Evolutionary conservation across 1,140 invertebrate species (phyloP), one percentile per base, ranked within the genome.

Genomic region (Apolygus lucorum): DNA sequence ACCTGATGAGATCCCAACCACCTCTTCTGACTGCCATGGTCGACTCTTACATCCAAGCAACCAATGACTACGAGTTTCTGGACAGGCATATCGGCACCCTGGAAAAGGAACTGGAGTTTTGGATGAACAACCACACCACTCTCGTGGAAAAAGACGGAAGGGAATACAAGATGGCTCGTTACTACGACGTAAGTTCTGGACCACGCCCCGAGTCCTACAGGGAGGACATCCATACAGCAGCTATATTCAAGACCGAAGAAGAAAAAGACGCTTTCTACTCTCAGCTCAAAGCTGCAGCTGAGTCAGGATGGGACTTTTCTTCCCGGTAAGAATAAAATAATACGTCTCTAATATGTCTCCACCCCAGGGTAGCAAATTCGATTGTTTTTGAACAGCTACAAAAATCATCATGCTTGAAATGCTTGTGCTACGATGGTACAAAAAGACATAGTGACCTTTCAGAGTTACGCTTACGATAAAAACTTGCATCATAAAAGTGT

Each of bases 251-350:
- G 25, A 85, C 86, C 0, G 73, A 80, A 0, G 85, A 85, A 42
- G 88, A 87, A 29, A 90, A 88, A 76, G 85, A 91, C 72, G 82
- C 85, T 62, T 84, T 90, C 72, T 96, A 91, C 75, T 83, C 87
- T 0, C 88, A 95, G 77, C 76, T 96, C 1, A 93, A 94, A 76
- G 87, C 93, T 0, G 93, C 90, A 0, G 93, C 92, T 0, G 94
- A 98, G 78, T 93, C 91, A 0, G 95, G 94, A 1, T 96, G 93
- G 93, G 95, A 98, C 77, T 98, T 96, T 79, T 94, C 91, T 14
- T 91, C 89, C 2, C 82, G 54, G 54, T 59, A 21, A 59, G 22
- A 42, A 8, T 42, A 8, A 42, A 8, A 42, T 42, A 8, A 42
- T 42, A 17, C 34, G 17, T 8, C 17, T n/a, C n/a, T n/a, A n/a